phyloP scores from a whole-genome alignment of 2,113 vertebrate genomes.

The Thalassarche chlororhynchos region DNA sequence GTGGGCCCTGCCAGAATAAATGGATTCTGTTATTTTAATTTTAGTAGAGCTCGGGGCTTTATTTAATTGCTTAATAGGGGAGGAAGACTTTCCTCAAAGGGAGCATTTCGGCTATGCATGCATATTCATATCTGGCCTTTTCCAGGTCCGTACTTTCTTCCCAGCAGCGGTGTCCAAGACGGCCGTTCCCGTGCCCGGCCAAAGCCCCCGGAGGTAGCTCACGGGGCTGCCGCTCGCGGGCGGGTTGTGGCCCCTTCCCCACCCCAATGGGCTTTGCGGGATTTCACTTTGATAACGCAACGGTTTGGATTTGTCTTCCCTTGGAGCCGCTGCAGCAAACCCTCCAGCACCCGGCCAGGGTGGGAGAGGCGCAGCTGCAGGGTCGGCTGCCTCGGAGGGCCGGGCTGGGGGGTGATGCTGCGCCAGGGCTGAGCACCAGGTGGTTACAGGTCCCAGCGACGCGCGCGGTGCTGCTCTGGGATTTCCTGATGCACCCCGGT shows the following conservation, averaged over 20 bases:
- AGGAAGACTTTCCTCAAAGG: conserved; percentile 20
- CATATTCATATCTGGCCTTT: background rate
- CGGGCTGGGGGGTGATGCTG: background rate
- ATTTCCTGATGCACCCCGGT: background rate
- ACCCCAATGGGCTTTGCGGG: background rate
- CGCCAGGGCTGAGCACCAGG: background rate
- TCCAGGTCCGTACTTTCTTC: background rate
- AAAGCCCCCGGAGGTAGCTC: background rate
- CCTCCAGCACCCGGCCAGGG: background rate
- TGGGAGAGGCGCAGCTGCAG: background rate
- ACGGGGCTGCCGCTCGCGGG: fast-evolving
- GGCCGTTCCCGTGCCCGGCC: fast-evolving
- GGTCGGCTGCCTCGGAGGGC: background rate
- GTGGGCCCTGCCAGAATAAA: conserved; percentile 47
- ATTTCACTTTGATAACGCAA: background rate
- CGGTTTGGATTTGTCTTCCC: background rate
- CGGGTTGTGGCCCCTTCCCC: background rate
- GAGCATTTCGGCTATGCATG: background rate
- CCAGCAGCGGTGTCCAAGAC: background rate
- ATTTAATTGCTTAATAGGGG: conserved; percentile 52
- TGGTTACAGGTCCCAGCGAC: background rate
- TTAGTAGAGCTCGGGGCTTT: conserved; percentile 29
- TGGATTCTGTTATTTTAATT: conserved; percentile 50
- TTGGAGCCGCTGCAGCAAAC: background rate
- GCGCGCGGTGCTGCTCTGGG: background rate